Percentiles rank a stretch among this genome's conserved stretches.
These are phyloP conservation scores for Meiosimyza platycephala DNA, from an alignment of 2,888 invertebrate species.

Conservation along the genomic window DNA sequence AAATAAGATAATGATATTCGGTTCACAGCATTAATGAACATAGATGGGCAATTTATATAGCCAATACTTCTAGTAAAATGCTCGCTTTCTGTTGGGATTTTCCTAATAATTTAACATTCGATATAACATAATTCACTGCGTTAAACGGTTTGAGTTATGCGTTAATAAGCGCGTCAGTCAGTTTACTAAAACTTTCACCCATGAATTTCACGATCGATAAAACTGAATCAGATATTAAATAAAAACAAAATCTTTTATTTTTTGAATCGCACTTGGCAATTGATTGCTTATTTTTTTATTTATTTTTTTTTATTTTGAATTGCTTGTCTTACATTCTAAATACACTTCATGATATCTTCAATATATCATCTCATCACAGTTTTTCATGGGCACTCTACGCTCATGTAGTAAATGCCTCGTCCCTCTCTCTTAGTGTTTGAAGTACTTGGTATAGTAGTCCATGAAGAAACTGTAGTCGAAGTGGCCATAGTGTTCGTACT, in stretches of 20 bases:
- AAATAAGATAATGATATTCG: too few relatives aligned
- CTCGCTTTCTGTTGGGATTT: too few relatives aligned
- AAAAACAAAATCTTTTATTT: background rate
- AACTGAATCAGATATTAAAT: too few relatives aligned
- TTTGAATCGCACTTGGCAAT: constrained; percentile 37
- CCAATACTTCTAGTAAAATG: too few relatives aligned
- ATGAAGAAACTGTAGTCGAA: constrained; percentile 42
- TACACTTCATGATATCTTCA: constrained; percentile 12
- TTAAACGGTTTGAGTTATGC: too few relatives aligned
- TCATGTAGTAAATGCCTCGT: background rate
- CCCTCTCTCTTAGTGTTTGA: constrained; percentile 5
- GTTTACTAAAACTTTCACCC: too few relatives aligned
- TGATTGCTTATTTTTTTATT: constrained; percentile 26
- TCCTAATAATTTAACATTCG: too few relatives aligned
- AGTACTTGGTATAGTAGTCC: constrained; percentile 37
- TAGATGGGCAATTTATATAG: too few relatives aligned
- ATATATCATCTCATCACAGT: constrained; percentile 23
- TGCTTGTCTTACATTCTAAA: constrained; percentile 1
- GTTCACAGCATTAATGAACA: too few relatives aligned
- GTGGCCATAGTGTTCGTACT: constrained; percentile 41
- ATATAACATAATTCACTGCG: too few relatives aligned
- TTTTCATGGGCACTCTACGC: background rate
- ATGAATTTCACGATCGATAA: too few relatives aligned
- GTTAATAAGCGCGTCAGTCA: too few relatives aligned
- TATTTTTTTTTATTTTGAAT: constrained; percentile 13